Conservation (phyloP, 2,797 vertebrate species). For the Enteromius afrohamiltoni region DNA sequence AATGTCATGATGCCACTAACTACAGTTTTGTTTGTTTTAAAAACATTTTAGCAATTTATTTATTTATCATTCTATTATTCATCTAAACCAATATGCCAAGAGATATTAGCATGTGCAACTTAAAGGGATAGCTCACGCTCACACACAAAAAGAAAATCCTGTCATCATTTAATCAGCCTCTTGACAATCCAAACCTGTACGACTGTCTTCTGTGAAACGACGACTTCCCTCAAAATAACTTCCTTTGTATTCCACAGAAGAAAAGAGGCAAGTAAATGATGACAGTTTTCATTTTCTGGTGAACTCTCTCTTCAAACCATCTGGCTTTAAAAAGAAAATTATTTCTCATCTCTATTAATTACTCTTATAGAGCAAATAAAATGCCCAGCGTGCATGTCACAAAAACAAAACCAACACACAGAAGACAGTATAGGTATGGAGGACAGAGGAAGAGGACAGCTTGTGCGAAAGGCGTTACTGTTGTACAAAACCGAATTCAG, state of each 20-base stretch:
- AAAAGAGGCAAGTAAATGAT: not conserved
- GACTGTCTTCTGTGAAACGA: not conserved
- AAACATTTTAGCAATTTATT: not conserved
- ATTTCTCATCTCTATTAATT: not conserved
- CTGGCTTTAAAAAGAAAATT: not conserved
- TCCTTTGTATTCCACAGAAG: not conserved
- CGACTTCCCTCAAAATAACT: not conserved
- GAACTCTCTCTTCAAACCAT: not conserved
- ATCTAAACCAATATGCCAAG: slow-evolving; percentile 4
- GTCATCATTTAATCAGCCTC: not conserved
- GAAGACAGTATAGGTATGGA: slow-evolving; percentile 3
- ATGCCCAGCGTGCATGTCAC: not conserved
- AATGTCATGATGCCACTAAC: slow-evolving; percentile 9
- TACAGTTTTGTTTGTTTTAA: slow-evolving; percentile 18
- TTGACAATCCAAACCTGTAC: not conserved
- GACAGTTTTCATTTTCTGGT: not conserved
- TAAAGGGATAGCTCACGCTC: not conserved
- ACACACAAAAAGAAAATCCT: not conserved
- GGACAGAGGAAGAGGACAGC: slow-evolving; percentile 57
- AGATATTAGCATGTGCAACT: not conserved
- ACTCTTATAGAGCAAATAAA: not conserved
- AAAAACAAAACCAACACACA: not conserved
- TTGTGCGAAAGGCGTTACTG: slow-evolving; percentile 65
- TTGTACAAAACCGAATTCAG: slow-evolving; percentile 32
- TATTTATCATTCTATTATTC: not conserved